A percentile compares a stretch with the other conserved stretches of the same genome.
These are phyloP conservation scores for Zaprionus vittiger DNA, from an alignment of 1,140 invertebrate genomes.

Conservation along the genomic window DNA sequence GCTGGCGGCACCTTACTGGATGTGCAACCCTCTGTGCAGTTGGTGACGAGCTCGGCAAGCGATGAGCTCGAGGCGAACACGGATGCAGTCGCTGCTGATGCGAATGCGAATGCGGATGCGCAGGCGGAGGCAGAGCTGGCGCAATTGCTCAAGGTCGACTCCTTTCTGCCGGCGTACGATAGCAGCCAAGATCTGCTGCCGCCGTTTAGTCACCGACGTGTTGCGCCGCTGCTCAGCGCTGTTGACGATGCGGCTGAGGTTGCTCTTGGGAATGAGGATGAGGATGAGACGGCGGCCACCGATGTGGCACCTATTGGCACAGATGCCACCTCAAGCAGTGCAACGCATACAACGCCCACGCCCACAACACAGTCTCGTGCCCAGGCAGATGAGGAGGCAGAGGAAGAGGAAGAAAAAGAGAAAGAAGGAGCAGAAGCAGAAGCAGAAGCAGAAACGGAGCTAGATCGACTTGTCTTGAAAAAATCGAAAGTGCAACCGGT, in stretches of 20 bases:
- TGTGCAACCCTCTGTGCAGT: conserved; percentile 36
- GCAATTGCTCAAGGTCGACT: conserved; percentile 75
- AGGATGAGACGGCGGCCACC: conserved; percentile 43
- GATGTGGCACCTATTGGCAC: conserved; percentile 50
- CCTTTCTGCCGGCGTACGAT: conserved; percentile 65
- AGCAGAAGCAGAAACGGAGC: conserved; percentile 31
- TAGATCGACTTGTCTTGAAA: conserved; percentile 61
- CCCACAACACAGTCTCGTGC: conserved; percentile 2
- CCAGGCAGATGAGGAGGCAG: background rate
- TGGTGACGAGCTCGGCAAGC: conserved; percentile 57
- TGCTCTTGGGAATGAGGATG: background rate
- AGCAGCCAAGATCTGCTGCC: conserved; percentile 50
- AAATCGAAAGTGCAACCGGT: conserved; percentile 84
- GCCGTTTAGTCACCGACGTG: conserved; percentile 64
- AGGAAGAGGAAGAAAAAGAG: background rate
- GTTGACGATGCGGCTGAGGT: conserved; percentile 24
- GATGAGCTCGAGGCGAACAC: background rate
- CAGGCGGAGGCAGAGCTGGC: conserved; percentile 38
- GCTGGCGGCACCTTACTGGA: conserved; percentile 37
- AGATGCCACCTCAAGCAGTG: conserved; percentile 3
- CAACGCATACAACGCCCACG: conserved; percentile 21
- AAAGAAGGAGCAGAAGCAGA: conserved; percentile 21
- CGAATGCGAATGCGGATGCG: conserved; percentile 1
- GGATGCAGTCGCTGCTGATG: background rate
- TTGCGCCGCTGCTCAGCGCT: conserved; percentile 59